Evolutionary conservation across 2,797 vertebrate genomes (phyloP).

Genomic region (Tauraco hartlaubi): DNA sequence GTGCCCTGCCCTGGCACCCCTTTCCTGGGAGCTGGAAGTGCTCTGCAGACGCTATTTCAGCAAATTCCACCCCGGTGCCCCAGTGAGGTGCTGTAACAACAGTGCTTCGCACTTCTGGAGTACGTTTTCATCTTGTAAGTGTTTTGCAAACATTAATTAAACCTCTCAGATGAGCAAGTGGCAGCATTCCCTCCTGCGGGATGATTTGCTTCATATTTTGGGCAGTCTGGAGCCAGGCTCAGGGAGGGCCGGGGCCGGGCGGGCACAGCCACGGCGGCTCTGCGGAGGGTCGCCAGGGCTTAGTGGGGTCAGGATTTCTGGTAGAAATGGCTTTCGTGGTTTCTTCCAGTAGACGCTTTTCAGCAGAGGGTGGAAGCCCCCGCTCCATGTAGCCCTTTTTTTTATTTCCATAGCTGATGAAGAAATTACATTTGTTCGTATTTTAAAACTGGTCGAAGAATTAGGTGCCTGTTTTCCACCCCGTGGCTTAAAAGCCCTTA

Average conservation of each 20-base stretch:
- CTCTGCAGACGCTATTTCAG: neutral
- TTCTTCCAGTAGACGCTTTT: neutral
- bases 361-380: neutral
- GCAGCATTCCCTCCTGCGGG: fast-evolving
- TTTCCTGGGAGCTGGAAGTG: neutral
- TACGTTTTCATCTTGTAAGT: neutral
- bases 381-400: fast-evolving
- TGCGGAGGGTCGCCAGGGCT: fast-evolving
- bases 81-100: fast-evolving
- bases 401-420: neutral
- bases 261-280: neutral
- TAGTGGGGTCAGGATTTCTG: neutral
- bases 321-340: neutral
- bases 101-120: neutral
- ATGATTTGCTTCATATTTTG: neutral
- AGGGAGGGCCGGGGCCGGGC: neutral
- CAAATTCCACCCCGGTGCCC: fast-evolving
- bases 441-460: neutral
- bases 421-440: neutral
- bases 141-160: neutral
- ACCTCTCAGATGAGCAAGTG: neutral
- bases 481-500: slow-evolving; percentile 4
- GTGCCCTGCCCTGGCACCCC: neutral
- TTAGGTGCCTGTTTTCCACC: neutral
- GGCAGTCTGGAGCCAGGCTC: too few species aligned